These are phyloP conservation scores for Venusia cambrica DNA, from an alignment of 2,888 invertebrate species.

Conservation along the genomic window DNA sequence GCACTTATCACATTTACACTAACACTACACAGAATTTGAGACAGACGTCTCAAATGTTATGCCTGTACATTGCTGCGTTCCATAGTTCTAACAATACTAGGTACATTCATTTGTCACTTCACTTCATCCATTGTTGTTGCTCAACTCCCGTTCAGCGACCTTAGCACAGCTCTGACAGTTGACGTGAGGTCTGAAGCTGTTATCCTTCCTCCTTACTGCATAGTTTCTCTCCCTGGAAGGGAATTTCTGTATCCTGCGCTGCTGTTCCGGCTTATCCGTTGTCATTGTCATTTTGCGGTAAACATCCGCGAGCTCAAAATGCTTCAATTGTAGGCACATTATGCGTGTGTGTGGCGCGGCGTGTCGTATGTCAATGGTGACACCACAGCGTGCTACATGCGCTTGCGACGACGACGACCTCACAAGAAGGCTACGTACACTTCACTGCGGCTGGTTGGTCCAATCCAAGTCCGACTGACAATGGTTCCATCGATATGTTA, in stretches of 20 bases:
- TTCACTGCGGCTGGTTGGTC: slow-evolving; percentile 34
- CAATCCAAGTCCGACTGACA: slow-evolving; percentile 5
- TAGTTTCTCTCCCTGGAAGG: slow-evolving; percentile 85
- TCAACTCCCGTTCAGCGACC: slow-evolving; percentile 55
- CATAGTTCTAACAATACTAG: slow-evolving; percentile 5
- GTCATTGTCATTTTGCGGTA: slow-evolving; percentile 51
- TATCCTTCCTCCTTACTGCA: slow-evolving; percentile 82
- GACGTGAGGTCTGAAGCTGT: slow-evolving; percentile 60
- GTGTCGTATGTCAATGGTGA: slow-evolving; percentile 29
- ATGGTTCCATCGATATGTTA: slow-evolving; percentile 18
- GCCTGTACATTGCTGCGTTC: too few species aligned
- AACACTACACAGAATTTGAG: too few species aligned
- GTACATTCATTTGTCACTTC: slow-evolving; percentile 10
- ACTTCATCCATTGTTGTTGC: slow-evolving; percentile 41
- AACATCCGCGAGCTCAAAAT: slow-evolving; percentile 66
- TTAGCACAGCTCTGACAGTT: slow-evolving; percentile 66
- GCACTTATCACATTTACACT: too few species aligned
- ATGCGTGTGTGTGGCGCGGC: slow-evolving; percentile 26
- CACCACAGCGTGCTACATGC: slow-evolving; percentile 17
- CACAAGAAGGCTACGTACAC: slow-evolving; percentile 47
- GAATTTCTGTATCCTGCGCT: slow-evolving; percentile 80
- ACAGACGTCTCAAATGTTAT: too few species aligned
- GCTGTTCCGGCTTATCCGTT: slow-evolving; percentile 42
- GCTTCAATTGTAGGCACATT: slow-evolving; percentile 71
- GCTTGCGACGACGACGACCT: slow-evolving; percentile 44